Evolutionary conservation across 2,797 vertebrate genomes (phyloP), one percentile per base, ranked within the genome.

Genomic region (Pangasius sanitwongsei): DNA sequence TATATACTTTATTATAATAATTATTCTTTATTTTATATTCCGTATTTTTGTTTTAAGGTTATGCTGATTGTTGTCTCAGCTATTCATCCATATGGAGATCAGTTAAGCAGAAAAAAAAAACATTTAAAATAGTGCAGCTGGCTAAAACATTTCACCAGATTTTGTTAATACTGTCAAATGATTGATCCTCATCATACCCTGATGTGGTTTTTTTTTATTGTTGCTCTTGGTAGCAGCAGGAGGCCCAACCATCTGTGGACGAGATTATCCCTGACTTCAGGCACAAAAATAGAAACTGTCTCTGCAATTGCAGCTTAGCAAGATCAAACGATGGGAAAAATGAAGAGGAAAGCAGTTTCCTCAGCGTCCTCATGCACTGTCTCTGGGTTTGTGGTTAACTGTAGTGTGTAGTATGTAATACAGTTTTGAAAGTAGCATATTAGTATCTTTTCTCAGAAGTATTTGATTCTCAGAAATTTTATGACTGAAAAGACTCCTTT

Each of bases 231-330:
- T 70, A 82, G 25, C 63, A 88, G 89, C 88, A 87, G 67, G 83
- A 87, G 88, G 78, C 65, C 81, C 86, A 89, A 91, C 92, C 96
- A 96, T 95, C 95, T 95, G 95, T 92, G 91, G 86, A 93, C 90
- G 89, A 94, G 94, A 95, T 96, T 94, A 96, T 95, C 95, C 93
- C 86, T 86, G 93, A 91, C 92, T 88, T 88, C 69, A 91, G 91
- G 90, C 89, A 94, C 91, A 92, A 92, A 91, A 92, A 94, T 92
- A 93, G 89, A 91, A 94, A 93, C 92, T 91, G 90, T 81, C 92
- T 82, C 89, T 92, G 92, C 93, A 94, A 91, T 93, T 94, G 93
- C 94, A 95, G 93, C 94, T 93, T 91, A 92, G 93, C 92, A 91
- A 92, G 94, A 95, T 95, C 94, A 94, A 94, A 95, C 93, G 53